Evolutionary conservation across 2,888 invertebrate genomes (phyloP).

Genomic region (Brenthis ino): DNA sequence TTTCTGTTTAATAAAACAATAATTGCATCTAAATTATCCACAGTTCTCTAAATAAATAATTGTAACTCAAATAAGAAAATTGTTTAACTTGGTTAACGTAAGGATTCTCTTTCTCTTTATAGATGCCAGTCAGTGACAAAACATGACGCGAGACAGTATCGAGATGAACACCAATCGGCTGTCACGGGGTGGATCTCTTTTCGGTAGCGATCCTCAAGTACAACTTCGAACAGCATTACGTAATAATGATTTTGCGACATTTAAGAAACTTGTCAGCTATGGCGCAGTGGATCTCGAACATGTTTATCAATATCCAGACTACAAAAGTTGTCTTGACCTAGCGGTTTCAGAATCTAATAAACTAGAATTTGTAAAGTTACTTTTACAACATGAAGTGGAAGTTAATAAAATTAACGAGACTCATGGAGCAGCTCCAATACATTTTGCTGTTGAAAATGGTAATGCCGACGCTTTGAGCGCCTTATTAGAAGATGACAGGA

Average conservation of each 20-base stretch:
- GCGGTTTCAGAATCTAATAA: conserved; percentile 78
- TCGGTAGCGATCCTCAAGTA: conserved; percentile 72
- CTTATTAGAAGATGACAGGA: conserved; percentile 72
- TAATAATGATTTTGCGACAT: conserved; percentile 76
- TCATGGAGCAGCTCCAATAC: conserved; percentile 84
- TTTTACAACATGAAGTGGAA: conserved; percentile 84
- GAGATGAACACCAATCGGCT: conserved; percentile 73
- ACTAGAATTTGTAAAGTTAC: conserved; percentile 79
- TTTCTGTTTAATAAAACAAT: conserved; percentile 48
- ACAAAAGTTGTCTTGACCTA: conserved; percentile 83
- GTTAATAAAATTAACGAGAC: conserved; percentile 82
- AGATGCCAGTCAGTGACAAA: conserved; percentile 71
- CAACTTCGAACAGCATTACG: conserved; percentile 78
- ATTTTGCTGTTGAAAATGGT: conserved; percentile 83
- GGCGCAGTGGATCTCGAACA: conserved; percentile 78
- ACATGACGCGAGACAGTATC: conserved; percentile 73
- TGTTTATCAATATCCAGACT: conserved; percentile 80
- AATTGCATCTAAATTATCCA: conserved; percentile 25
- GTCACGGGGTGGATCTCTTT: conserved; percentile 71
- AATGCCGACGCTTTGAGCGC: conserved; percentile 71
- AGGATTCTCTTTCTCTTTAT: conserved; percentile 55
- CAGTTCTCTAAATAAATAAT: conserved; percentile 4
- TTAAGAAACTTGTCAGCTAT: conserved; percentile 74
- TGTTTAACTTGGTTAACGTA: conserved; percentile 45
- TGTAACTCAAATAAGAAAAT: conserved; percentile 56